Conservation (phyloP, 2,113 vertebrate genomes). For the Synodontis membranacea region DNA sequence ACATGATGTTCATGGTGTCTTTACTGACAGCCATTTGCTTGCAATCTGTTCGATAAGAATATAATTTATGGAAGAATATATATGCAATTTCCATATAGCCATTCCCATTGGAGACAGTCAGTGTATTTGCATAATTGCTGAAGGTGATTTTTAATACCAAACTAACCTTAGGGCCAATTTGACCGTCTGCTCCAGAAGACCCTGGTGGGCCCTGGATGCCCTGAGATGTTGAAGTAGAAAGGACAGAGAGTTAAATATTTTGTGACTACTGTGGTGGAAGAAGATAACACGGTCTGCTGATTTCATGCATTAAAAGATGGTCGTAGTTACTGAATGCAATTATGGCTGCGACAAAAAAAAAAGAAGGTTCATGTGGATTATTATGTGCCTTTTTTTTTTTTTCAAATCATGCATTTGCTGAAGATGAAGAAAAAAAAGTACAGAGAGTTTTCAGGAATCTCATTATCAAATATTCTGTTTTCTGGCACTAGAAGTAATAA, state of each 20-base stretch:
- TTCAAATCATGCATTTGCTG: background rate
- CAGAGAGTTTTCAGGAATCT: background rate
- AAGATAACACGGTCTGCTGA: slow-evolving; percentile 32
- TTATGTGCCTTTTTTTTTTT: background rate
- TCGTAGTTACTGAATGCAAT: background rate
- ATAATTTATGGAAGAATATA: slow-evolving; percentile 26
- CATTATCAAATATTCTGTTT: slow-evolving; percentile 2
- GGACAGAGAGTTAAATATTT: slow-evolving; percentile 30
- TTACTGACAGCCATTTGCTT: slow-evolving; percentile 1
- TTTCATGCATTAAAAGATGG: slow-evolving; percentile 20
- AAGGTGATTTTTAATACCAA: slow-evolving; percentile 49
- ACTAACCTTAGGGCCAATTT: slow-evolving; percentile 71
- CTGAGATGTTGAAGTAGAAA: slow-evolving; percentile 53
- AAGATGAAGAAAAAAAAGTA: background rate
- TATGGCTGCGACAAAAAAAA: slow-evolving; percentile 5
- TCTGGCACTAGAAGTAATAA: slow-evolving; percentile 3
- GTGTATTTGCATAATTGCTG: slow-evolving; percentile 64
- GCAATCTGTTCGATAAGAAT: slow-evolving; percentile 33
- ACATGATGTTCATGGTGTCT: background rate
- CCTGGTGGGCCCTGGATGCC: slow-evolving; percentile 64
- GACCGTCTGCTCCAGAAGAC: slow-evolving; percentile 65
- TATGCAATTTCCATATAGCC: slow-evolving; percentile 21
- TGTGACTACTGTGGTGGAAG: slow-evolving; percentile 9
- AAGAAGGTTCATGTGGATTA: background rate
- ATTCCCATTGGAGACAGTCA: slow-evolving; percentile 15